These are phyloP conservation scores for Aradophagus sp. DNA, from an alignment of 1,140 invertebrate species.

Conservation along the genomic window DNA sequence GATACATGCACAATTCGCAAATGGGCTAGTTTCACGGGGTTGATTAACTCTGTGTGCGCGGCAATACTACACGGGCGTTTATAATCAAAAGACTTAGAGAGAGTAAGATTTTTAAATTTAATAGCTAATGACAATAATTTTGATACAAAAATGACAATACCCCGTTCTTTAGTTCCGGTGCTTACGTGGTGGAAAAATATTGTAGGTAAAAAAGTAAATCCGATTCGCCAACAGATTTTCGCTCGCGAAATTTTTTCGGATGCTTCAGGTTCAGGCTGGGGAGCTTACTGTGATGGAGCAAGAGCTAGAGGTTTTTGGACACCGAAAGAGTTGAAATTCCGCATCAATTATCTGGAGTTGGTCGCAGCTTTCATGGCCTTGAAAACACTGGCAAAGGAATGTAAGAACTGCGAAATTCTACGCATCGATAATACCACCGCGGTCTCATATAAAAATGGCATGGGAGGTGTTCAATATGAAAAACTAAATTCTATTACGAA, in stretches of 20 bases:
- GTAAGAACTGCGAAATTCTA: conserved; percentile 6
- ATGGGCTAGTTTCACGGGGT: too few relatives aligned
- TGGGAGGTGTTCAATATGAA: conserved; percentile 10
- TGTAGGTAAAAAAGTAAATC: not conserved
- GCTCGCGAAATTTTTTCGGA: conserved; percentile 15
- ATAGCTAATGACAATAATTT: too few relatives aligned
- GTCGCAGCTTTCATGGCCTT: conserved; percentile 17
- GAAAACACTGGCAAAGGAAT: conserved; percentile 7
- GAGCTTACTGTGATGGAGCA: conserved; percentile 4
- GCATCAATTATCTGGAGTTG: conserved; percentile 15
- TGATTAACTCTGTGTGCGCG: too few relatives aligned
- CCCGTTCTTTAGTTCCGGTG: too few relatives aligned
- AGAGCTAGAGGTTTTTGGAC: conserved; percentile 14
- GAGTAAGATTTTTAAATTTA: too few relatives aligned
- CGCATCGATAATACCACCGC: conserved; percentile 36
- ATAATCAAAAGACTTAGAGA: too few relatives aligned
- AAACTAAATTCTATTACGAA: not conserved
- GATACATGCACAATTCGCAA: too few relatives aligned
- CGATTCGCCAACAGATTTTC: not conserved
- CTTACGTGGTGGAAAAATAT: too few relatives aligned
- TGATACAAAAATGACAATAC: too few relatives aligned
- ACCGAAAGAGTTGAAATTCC: conserved; percentile 1
- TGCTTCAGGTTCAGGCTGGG: conserved; percentile 26
- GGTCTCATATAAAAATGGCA: conserved; percentile 21
- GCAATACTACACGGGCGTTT: too few relatives aligned